These are phyloP conservation scores for Drosophila tropicalis DNA, from an alignment of 1,140 invertebrate species.

Conservation along the genomic window DNA sequence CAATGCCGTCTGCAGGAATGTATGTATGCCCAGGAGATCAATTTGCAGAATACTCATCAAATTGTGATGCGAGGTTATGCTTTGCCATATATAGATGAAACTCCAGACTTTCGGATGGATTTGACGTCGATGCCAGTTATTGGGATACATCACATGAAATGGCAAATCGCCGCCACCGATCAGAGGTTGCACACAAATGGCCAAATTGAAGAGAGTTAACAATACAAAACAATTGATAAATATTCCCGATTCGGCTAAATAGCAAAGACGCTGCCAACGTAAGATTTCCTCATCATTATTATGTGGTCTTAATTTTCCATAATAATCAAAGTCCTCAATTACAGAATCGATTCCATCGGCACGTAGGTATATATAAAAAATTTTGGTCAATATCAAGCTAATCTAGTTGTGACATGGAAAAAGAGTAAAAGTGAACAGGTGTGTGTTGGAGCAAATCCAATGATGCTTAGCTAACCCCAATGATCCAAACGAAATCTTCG, in stretches of 20 bases:
- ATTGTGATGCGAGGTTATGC: constrained; percentile 38
- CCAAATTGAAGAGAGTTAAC: constrained; percentile 46
- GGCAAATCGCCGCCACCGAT: constrained; percentile 35
- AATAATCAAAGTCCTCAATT: constrained; percentile 48
- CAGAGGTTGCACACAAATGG: constrained; percentile 54
- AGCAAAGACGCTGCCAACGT: constrained; percentile 50
- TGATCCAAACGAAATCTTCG: constrained; percentile 53
- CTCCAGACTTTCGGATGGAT: constrained; percentile 38
- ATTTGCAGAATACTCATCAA: constrained; percentile 51
- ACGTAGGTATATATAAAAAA: constrained; percentile 19
- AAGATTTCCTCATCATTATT: constrained; percentile 33
- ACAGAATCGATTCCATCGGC: constrained; percentile 57
- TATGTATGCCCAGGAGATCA: constrained; percentile 58
- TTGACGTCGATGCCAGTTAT: constrained; percentile 40
- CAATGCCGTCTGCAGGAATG: constrained; percentile 59
- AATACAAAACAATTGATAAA: constrained; percentile 17
- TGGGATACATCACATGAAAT: constrained; percentile 51
- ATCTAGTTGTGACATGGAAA: constrained; percentile 24
- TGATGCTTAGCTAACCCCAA: constrained; percentile 41
- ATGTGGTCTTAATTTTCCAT: constrained; percentile 22
- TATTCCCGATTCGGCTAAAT: constrained; percentile 43
- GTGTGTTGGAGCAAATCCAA: neutral
- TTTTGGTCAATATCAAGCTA: constrained; percentile 42
- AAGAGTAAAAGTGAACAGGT: neutral
- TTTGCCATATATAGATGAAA: constrained; percentile 48